A percentile compares a stretch with the other conserved stretches of the same genome.
Conservation (phyloP, 2,888 invertebrate species). For the Phortica okadai region DNA sequence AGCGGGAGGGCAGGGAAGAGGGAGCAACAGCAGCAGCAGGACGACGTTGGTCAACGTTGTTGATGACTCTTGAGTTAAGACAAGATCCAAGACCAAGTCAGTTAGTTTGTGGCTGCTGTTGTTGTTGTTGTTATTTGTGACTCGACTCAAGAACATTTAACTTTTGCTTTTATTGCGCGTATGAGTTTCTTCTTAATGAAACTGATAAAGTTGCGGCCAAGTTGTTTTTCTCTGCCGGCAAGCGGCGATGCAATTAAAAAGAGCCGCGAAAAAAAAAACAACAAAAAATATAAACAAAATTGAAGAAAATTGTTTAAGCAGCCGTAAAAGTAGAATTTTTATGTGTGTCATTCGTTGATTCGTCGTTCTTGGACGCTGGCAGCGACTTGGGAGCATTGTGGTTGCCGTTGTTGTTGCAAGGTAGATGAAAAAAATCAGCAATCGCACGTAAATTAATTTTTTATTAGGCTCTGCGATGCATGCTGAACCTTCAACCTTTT, state of each 20-base stretch:
- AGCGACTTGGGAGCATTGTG: constrained; percentile 16
- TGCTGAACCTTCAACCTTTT: constrained; percentile 21
- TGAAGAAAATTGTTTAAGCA: constrained; percentile 48
- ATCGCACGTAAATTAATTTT: constrained; percentile 68
- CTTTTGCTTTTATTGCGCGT: constrained; percentile 41
- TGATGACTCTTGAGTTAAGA: neutral
- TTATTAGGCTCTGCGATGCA: constrained; percentile 49
- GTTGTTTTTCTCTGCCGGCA: neutral
- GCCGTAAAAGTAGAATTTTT: constrained; percentile 65
- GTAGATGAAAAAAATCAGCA: constrained; percentile 49
- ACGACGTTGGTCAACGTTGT: neutral
- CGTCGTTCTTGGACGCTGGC: constrained; percentile 37
- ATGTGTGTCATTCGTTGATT: constrained; percentile 57
- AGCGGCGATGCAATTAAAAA: constrained; percentile 26
- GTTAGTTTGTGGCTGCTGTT: neutral
- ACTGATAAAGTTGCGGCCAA: constrained; percentile 44
- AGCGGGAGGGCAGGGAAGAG: neutral
- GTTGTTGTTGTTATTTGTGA: constrained; percentile 8
- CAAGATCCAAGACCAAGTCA: neutral
- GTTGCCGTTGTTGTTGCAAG: neutral
- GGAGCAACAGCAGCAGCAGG: neutral
- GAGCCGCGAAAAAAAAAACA: neutral
- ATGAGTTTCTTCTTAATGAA: constrained; percentile 45
- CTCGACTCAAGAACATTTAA: constrained; percentile 18
- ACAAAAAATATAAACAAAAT: constrained; percentile 9